phyloP scores from a whole-genome alignment of 2,797 vertebrate species.

The Sebastes minor region DNA sequence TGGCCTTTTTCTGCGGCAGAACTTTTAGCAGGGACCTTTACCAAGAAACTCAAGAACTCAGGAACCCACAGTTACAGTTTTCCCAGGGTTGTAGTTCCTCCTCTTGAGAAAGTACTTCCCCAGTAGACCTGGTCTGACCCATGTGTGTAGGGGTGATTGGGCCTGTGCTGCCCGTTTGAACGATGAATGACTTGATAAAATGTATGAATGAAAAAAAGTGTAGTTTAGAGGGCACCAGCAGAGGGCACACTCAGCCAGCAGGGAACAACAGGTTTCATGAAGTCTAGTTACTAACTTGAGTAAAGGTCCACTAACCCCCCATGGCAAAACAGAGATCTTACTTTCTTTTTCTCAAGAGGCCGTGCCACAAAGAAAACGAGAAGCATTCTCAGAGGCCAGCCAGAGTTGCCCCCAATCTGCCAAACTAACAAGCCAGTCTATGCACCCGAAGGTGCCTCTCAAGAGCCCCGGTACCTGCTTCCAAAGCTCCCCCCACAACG shows the following conservation, averaged over 20 bases:
- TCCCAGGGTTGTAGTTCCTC: background rate
- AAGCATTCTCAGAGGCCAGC: background rate
- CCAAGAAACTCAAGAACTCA: background rate
- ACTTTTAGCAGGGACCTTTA: background rate
- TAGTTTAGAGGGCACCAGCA: background rate
- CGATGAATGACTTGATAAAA: background rate
- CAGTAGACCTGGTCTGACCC: background rate
- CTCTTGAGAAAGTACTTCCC: background rate
- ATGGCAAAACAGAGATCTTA: background rate
- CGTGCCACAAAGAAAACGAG: background rate
- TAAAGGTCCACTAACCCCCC: background rate
- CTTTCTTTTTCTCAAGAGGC: background rate
- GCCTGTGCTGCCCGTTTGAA: background rate
- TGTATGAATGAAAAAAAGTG: background rate
- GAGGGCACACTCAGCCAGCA: background rate
- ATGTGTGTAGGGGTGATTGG: background rate
- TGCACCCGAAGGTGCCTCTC: background rate
- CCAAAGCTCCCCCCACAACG: background rate
- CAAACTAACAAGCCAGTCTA: background rate
- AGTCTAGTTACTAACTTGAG: background rate
- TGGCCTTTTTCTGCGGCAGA: background rate
- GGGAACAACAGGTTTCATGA: background rate
- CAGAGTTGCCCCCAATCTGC: background rate
- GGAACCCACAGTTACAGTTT: background rate
- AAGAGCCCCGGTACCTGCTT: background rate